Conservation (phyloP, 2,888 invertebrate species). For the Caenorhabditis zanzibari region DNA sequence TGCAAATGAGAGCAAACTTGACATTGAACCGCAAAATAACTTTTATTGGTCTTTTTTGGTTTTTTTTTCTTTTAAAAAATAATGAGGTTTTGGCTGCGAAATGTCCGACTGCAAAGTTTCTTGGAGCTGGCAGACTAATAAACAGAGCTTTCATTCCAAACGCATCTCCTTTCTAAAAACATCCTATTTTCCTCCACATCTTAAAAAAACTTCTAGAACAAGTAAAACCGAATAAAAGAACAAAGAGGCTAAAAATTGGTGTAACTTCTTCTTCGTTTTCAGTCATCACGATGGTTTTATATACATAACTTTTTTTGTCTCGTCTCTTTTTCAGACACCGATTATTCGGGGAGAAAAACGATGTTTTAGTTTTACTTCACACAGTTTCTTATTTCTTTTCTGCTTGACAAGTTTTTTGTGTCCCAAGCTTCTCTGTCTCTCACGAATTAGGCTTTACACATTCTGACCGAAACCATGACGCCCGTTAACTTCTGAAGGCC, state of each 20-base stretch:
- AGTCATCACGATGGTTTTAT: neutral
- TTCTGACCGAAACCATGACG: constrained; percentile 33
- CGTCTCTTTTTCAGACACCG: neutral
- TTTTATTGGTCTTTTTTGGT: too few species aligned
- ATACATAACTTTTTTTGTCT: neutral
- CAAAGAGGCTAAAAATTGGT: constrained; percentile 2
- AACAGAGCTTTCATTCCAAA: too few species aligned
- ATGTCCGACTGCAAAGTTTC: too few species aligned
- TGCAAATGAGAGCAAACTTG: too few species aligned
- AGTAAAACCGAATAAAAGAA: neutral
- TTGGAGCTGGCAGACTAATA: too few species aligned
- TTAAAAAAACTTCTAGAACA: neutral
- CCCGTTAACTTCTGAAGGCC: constrained; percentile 42
- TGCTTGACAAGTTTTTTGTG: constrained; percentile 56
- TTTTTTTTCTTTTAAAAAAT: too few species aligned
- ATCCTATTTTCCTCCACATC: too few species aligned
- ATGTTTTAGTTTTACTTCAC: constrained; percentile 41
- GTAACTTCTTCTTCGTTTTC: neutral
- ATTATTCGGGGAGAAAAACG: neutral
- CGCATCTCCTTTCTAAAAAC: too few species aligned
- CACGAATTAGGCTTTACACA: constrained; percentile 59
- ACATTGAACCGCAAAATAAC: too few species aligned
- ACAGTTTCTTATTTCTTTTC: constrained; percentile 8
- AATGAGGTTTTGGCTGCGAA: too few species aligned
- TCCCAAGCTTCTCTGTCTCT: constrained; percentile 8